Base-by-base conservation (phyloP, 2,888 invertebrate genomes). In the Galerucella nymphaeae region DNA sequence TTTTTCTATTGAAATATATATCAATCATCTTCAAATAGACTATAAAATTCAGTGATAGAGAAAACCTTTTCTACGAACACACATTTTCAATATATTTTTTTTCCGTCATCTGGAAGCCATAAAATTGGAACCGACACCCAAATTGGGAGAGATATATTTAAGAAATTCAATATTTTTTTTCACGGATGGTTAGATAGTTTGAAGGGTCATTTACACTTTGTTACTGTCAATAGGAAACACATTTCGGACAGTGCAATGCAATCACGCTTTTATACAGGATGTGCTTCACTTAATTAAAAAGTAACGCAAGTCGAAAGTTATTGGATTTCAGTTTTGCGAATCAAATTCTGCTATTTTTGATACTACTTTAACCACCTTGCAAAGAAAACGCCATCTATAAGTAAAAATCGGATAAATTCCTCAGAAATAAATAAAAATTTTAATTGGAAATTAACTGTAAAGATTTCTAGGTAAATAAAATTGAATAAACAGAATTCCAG, bases 41-140 rank as follows among this genome's bases (percentile, higher is more conserved):
- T 38, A 8, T 38, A 38, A 5, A 30, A 6, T 38, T 38, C 1
- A 38, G 8, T 8, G 30, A 38, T 45, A 14, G 11, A 14, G 13
- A 45, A 45, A 45, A 45, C 45, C 11, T 14, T 58, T 23, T 58
- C 20, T 20, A 13, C 0, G 14, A 45, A 45, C 45, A 4, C 11
- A 16, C 55, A 20, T 55, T 6, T 50, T 42, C 41, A 11, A 50
- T 38, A 42, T 42, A 63, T 38, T 38, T 20, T 63, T n/a, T 61
- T 59, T 59, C 20, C 41, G 69, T 69, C 69, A 69, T 69, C 69
- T 69, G 69, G 69, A 69, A 69, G 18, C 69, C 69, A 69, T 69
- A 69, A 69, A 68, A 69, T 62, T 55, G 53, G 53, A 41, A 20
- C 53, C 23, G 62, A 55, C 62, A 41, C 45, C 55, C 8, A 58